Evolutionary conservation across 2,113 vertebrate genomes (phyloP), one percentile per base, ranked within the genome.

Genomic region (Rhynchomys soricoides): DNA sequence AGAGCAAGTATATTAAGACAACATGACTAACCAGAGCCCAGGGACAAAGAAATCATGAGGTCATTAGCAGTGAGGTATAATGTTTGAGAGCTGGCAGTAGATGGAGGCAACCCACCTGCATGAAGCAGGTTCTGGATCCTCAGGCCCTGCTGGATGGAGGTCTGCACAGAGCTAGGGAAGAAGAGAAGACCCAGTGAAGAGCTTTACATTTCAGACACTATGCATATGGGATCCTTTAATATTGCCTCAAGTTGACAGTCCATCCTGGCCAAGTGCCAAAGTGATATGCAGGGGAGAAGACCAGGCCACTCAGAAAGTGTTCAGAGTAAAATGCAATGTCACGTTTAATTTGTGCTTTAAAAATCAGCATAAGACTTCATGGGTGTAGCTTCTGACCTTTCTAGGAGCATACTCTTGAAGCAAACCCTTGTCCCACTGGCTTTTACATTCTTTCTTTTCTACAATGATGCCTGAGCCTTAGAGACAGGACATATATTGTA

Each of bases 181-280:
- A 22, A 0, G 10, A 48, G 1, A 29, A 31, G 6, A 3, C 12
- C 26, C 19, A 50, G 2, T 3, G 0, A 15, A 66, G 48, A 43
- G 16, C 31, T 6, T 43, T 12, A 0, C 0, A 0, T 6, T 3
- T 1, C 5, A 7, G 16, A 40, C 21, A 13, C 2, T 48, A 13
- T 7, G 19, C 21, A 48, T 34, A 45, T 77, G 0, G 10, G 9
- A 17, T 40, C 31, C 64, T 2, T 13, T 19, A 1, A 0, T 48
- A 31, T n/a, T 62, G 22, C 15, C 11, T 3, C 4, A 37, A 31
- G 26, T 24, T 55, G 34, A 4, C 57, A 12, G 48, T 24, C 12
- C n/a, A 1, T 21, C 62, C 45, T 15, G 57, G 26, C 50, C 11
- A 1, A 6, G 34, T 21, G 78, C 37, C 43, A 55, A 57, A 3